These are phyloP conservation scores for Graphium colonna DNA, from an alignment of 2,888 invertebrate genomes.

Conservation along the genomic window DNA sequence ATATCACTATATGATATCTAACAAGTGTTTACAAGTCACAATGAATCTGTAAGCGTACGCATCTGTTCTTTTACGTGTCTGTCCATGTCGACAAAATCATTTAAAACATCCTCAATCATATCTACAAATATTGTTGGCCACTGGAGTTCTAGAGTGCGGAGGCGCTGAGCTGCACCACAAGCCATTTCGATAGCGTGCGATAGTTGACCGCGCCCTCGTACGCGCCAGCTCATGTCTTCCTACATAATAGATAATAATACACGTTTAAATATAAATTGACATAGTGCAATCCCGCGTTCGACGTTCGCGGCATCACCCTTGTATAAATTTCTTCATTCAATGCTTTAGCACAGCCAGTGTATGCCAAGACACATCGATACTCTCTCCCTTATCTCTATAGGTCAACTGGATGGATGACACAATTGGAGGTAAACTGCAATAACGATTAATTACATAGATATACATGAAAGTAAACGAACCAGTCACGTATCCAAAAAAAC, in stretches of 20 bases:
- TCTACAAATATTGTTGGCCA: constrained; percentile 90
- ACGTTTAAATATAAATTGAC: constrained; percentile 3
- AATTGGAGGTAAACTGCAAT: no score
- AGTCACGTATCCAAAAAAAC: no score
- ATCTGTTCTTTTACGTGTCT: constrained; percentile 86
- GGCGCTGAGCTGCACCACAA: constrained; percentile 87
- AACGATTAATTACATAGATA: no score
- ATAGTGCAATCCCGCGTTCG: no score
- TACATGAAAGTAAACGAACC: no score
- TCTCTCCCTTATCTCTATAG: no score
- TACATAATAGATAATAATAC: constrained; percentile 41
- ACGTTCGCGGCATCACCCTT: no score
- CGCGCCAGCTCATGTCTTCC: constrained; percentile 86
- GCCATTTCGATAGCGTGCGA: constrained; percentile 86
- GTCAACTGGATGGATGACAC: no score
- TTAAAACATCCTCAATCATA: constrained; percentile 87
- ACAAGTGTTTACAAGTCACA: constrained; percentile 33
- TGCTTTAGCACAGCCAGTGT: neutral
- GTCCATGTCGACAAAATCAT: constrained; percentile 90
- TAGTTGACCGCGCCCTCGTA: constrained; percentile 86
- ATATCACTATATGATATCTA: constrained; percentile 21
- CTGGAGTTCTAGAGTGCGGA: constrained; percentile 85
- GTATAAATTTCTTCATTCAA: no score
- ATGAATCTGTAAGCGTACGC: constrained; percentile 70
- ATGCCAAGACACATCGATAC: no score